Percentiles rank a stretch among this genome's conserved stretches.
Evolutionary conservation across 2,888 invertebrate genomes (phyloP).

Genomic region (Pristionchus japonicus): DNA sequence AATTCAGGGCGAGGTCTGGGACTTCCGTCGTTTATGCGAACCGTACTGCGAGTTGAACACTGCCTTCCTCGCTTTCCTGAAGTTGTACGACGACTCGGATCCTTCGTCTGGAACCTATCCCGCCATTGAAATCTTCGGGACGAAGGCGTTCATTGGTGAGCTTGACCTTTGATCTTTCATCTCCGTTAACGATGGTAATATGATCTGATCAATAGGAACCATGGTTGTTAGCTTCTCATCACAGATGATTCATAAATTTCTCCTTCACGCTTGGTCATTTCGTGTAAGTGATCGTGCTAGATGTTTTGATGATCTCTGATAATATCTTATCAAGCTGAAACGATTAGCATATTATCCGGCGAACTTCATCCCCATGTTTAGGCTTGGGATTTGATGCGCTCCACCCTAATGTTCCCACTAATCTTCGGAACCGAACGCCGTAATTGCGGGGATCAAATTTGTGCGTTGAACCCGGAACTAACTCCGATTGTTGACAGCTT

Average conservation of each 20-base stretch:
- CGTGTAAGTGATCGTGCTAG: neutral
- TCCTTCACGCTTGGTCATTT: neutral
- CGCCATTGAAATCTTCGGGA: conserved; percentile 69
- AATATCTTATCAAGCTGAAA: neutral
- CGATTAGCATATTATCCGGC: neutral
- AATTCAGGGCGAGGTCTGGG: conserved; percentile 56
- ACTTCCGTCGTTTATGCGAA: conserved; percentile 62
- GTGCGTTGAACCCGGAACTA: conserved; percentile 11
- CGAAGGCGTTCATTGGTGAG: conserved; percentile 68
- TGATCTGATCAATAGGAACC: neutral
- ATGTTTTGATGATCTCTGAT: neutral
- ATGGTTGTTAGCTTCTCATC: no score
- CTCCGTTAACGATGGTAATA: neutral
- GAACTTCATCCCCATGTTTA: neutral
- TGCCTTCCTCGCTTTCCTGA: conserved; percentile 71
- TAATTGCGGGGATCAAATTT: neutral
- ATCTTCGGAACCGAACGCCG: neutral
- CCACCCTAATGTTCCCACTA: neutral
- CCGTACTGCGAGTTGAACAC: conserved; percentile 72
- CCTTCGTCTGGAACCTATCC: conserved; percentile 68
- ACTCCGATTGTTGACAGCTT: neutral
- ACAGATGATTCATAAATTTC: neutral
- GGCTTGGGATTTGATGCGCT: neutral
- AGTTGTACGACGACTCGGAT: conserved; percentile 65
- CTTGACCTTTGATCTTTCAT: neutral